Evolutionary conservation across 2,888 invertebrate genomes (phyloP).

Genomic region (Nomada ruficornis): DNA sequence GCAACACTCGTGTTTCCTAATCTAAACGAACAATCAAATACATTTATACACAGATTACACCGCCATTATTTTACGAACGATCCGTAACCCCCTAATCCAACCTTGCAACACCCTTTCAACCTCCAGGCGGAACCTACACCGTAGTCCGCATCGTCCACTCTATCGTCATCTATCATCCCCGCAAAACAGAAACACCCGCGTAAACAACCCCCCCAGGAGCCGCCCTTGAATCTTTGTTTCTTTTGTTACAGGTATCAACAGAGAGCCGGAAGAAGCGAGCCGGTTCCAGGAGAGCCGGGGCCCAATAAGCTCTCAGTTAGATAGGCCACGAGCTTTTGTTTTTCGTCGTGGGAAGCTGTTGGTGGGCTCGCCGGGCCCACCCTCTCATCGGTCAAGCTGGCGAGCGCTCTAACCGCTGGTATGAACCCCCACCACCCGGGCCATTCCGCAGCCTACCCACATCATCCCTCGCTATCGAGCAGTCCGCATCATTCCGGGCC

Average conservation of each 20-base stretch:
- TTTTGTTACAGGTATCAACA: conserved; percentile 75
- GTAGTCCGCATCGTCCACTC: too few relatives aligned
- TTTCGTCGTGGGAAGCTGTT: conserved; percentile 77
- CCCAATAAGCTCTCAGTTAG: conserved; percentile 63
- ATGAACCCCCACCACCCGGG: conserved; percentile 95
- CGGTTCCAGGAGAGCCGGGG: conserved; percentile 68
- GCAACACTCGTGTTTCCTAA: too few relatives aligned
- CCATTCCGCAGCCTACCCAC: conserved; percentile 85
- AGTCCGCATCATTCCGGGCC: conserved; percentile 83
- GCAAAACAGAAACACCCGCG: neutral
- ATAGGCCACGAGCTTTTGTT: conserved; percentile 63
- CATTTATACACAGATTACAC: too few relatives aligned
- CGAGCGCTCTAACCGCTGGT: conserved; percentile 92
- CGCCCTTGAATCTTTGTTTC: conserved; percentile 29
- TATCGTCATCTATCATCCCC: too few relatives aligned
- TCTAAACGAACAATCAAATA: too few relatives aligned
- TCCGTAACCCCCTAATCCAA: too few relatives aligned
- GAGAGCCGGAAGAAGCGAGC: conserved; percentile 73
- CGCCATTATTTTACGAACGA: too few relatives aligned
- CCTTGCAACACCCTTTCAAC: neutral
- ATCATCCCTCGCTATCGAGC: conserved; percentile 85
- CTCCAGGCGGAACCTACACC: neutral
- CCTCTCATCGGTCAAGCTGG: conserved; percentile 91
- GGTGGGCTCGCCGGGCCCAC: conserved; percentile 82
- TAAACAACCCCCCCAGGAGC: neutral